Conservation (phyloP, 2,888 invertebrate species). For the Agrotis clavis region DNA sequence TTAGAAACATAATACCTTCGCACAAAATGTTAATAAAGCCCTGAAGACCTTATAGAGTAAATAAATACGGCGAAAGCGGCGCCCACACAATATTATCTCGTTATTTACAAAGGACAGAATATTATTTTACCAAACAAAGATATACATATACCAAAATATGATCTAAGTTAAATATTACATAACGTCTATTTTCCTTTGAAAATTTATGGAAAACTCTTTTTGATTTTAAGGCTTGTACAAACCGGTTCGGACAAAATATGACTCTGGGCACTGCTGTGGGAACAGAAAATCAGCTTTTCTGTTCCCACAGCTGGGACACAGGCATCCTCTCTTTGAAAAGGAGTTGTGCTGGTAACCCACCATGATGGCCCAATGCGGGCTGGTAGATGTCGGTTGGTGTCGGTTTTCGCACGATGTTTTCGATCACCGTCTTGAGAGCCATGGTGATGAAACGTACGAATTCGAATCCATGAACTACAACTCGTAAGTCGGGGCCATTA, state of each 20-base stretch:
- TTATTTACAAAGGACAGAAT: conserved; percentile 52
- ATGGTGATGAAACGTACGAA: no score
- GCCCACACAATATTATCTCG: conserved; percentile 30
- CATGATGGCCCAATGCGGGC: no score
- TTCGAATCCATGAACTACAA: no score
- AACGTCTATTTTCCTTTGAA: neutral
- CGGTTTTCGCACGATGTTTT: no score
- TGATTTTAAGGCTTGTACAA: neutral
- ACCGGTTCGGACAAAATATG: neutral
- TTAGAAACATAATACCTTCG: conserved; percentile 44
- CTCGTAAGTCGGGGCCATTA: no score
- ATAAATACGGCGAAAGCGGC: conserved; percentile 43
- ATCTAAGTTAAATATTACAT: conserved; percentile 6
- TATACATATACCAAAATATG: neutral
- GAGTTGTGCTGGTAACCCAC: no score
- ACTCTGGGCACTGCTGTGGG: no score
- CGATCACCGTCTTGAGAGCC: no score
- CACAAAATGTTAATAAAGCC: conserved; percentile 39
- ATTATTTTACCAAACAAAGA: conserved; percentile 36
- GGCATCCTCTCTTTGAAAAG: no score
- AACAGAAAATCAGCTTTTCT: no score
- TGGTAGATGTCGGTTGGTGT: no score
- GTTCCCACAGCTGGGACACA: no score
- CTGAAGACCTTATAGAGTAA: conserved; percentile 24
- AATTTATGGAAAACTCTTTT: neutral